Evolutionary conservation across 2,888 invertebrate genomes (phyloP), one percentile per base, ranked within the genome.

Genomic region (Miltochrista miniata): DNA sequence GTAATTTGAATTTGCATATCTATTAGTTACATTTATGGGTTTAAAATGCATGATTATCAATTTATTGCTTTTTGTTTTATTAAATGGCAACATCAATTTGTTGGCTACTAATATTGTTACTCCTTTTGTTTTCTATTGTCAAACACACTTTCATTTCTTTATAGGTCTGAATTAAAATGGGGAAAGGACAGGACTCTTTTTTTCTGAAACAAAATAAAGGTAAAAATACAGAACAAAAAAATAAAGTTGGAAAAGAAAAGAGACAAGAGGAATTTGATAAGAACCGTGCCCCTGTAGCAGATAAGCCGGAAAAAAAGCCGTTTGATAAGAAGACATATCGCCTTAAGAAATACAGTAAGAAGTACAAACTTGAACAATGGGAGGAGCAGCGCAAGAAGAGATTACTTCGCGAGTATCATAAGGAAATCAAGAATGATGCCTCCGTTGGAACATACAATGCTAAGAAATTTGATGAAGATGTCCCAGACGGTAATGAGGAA

Each of bases 301-400:
- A 59, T 47, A 36, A 52, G 51, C 5, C 47, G 46, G 61, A 78
- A 1, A 94, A 93, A 65, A 94, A 93, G 73, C 92, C 92, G 0
- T 95, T 95, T 74, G 93, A 95, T 65, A 95, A 95, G 70, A 94
- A 94, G 59, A 86, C 92, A 24, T 95, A 94, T 72, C 88, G 95
- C 33, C 66, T 94, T 33, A 92, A 95, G 64, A 94, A 94, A 69
- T 95, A 95, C 70, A 95, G 94, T 67, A 94, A 94, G 47, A 95
- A 95, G 70, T 94, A 93, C 57, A 95, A 94, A 81, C 81, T 95
- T 14, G 90, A 94, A 34, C 93, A 95, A 74, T 95, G 94, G 94
- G 93, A 95, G 63, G 93, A 94, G 44, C 92, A 91, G 57, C 87
- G 94, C 14, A 94, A 93, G 69, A 93, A 93, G 59, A 85, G 85